These are phyloP conservation scores for Pantherophis guttatus DNA, from an alignment of 2,113 vertebrate genomes.

Conservation along the genomic window DNA sequence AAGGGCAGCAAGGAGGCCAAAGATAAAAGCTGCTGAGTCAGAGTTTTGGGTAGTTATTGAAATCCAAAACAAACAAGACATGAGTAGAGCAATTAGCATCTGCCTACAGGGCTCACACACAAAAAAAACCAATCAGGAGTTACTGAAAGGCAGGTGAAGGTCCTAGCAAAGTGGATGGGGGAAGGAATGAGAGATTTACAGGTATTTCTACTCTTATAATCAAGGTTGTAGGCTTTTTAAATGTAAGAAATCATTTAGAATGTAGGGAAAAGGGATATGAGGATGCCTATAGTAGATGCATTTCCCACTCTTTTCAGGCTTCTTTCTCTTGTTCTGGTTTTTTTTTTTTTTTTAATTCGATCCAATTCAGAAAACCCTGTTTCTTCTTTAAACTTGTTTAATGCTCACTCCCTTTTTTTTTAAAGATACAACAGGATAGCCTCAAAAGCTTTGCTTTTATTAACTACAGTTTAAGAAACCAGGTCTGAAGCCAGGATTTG, in stretches of 20 bases:
- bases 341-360: not conserved
- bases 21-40: constrained; percentile 44
- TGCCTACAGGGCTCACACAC: constrained; percentile 28
- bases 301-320: too few species aligned
- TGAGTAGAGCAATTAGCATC: constrained; percentile 41
- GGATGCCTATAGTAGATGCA: not conserved
- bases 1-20: constrained; percentile 28
- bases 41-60: constrained; percentile 37
- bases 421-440: not conserved
- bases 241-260: constrained; percentile 5
- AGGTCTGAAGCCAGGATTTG: not conserved
- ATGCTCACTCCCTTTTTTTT: not conserved
- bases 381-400: not conserved
- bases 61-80: constrained; percentile 28
- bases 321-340: not conserved
- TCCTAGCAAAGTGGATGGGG: not conserved
- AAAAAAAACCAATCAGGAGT: constrained; percentile 20
- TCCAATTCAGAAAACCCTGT: not conserved
- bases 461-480: not conserved
- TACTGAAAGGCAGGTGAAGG: constrained; percentile 28
- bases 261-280: not conserved
- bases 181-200: not conserved
- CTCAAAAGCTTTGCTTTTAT: not conserved
- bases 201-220: constrained; percentile 1
- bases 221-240: constrained; percentile 9